phyloP scores from a whole-genome alignment of 2,797 vertebrate species.

The Cercopithecus neglectus region DNA sequence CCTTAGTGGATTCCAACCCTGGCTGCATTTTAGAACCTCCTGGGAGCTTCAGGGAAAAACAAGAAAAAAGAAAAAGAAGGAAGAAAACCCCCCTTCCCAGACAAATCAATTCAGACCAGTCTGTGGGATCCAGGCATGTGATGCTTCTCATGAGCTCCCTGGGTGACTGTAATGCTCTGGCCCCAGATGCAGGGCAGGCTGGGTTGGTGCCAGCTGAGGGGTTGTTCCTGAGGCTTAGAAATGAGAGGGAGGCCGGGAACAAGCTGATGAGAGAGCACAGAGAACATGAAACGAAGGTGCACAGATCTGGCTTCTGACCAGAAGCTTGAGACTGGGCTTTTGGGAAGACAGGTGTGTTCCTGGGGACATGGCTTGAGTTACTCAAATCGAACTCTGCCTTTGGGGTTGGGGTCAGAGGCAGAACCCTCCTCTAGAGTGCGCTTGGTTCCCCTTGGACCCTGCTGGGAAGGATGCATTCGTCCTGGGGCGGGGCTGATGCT shows the following conservation, averaged over 20 bases:
- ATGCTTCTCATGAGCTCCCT: neutral
- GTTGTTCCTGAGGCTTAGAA: neutral
- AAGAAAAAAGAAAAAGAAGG: neutral
- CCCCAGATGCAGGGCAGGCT: neutral
- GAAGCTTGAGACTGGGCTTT: neutral
- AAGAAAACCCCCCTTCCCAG: neutral
- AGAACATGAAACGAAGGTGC: neutral
- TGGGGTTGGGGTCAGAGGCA: neutral
- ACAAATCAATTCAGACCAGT: neutral
- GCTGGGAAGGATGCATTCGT: neutral
- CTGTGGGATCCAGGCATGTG: too few species aligned
- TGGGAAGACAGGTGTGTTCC: neutral
- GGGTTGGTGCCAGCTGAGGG: neutral
- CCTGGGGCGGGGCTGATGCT: rapidly evolving
- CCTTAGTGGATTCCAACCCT: neutral
- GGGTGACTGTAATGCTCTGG: too few species aligned
- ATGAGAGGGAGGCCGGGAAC: neutral
- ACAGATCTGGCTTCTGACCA: neutral
- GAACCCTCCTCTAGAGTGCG: rapidly evolving
- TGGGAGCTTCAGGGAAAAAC: neutral
- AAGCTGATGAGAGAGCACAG: neutral
- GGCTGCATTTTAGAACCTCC: neutral
- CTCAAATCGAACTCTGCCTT: neutral
- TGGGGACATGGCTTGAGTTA: neutral
- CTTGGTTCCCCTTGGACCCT: neutral